phyloP scores from a whole-genome alignment of 1,140 invertebrate species.

The Leptinotarsa texana region DNA sequence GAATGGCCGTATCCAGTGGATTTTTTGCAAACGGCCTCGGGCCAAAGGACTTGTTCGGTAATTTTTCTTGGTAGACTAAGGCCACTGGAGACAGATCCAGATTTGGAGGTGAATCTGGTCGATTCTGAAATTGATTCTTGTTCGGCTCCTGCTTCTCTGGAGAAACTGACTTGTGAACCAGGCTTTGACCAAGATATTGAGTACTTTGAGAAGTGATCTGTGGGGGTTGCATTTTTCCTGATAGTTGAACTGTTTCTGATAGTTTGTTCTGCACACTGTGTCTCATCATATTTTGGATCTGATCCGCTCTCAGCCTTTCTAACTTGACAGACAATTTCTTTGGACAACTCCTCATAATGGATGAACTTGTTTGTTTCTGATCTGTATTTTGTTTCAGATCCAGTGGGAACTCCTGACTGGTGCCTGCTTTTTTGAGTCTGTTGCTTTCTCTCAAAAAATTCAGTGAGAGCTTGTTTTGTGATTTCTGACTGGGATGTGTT shows the following conservation, averaged over 20 bases:
- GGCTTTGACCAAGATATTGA: neutral
- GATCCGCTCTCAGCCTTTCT: neutral
- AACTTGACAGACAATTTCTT: neutral
- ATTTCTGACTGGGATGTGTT: conserved; percentile 1
- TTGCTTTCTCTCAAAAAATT: conserved; percentile 21
- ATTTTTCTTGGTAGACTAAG: too few relatives aligned
- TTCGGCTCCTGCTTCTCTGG: neutral
- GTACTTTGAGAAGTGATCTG: neutral
- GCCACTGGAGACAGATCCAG: neutral
- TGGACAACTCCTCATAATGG: neutral
- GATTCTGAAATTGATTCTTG: neutral
- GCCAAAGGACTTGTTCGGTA: too few relatives aligned
- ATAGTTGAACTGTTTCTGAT: neutral
- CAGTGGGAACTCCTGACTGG: neutral
- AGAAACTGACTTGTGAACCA: neutral
- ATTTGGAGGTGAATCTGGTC: neutral
- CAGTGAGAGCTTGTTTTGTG: conserved; percentile 20
- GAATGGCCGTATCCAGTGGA: too few relatives aligned
- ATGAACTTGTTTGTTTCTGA: conserved; percentile 3
- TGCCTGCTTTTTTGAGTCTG: neutral
- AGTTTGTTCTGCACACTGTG: neutral
- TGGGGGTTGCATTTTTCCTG: neutral
- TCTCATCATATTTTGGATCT: neutral
- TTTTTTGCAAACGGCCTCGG: too few relatives aligned
- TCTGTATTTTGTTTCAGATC: neutral